Evolutionary conservation across 2,888 invertebrate genomes (phyloP), one percentile per base, ranked within the genome.

Genomic region (Thumatha senex): DNA sequence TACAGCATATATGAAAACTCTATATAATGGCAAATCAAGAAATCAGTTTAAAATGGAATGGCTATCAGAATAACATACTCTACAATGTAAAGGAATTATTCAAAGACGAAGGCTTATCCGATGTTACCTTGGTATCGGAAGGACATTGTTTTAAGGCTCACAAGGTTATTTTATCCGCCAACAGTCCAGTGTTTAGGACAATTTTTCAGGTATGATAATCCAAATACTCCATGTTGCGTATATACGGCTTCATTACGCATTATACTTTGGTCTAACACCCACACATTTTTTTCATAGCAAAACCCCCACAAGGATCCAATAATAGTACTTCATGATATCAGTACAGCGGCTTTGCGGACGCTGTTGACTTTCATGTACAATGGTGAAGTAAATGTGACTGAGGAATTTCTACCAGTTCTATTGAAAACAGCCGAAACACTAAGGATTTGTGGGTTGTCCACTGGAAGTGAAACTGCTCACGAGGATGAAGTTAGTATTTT

Each of bases 261-360:
- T n/a, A 48, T 57, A 61, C 54, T 31, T 67, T 69, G 40, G 56
- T 57, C 56, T 81, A 56, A 89, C 89, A 72, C 90, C 89, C 80
- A 89, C 90, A 65, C 74, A 48, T 70, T 79, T 80, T 67, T 74
- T 80, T 92, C 90, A 55, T 82, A 95, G 95, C 94, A 94, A 82
- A 95, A 95, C 91, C 95, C 95, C 76, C 94, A 94, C 86, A 94
- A 93, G 74, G 94, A 95, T 91, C 95, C 95, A 65, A 95, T 95
- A 80, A 94, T 95, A 86, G 95, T 95, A 70, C 92, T 95, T 54
- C 94, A 95, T 81, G 95, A 95, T 86, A 94, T 95, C 67, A 93
- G 94, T 76, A 93, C 93, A 63, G 92, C 92, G 60, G 94, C 95
- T 69, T 82, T 95, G 71, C 92, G 93, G 68, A 93, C 94, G 29